Conservation (phyloP, 2,888 invertebrate species). For the Idaea biselata region DNA sequence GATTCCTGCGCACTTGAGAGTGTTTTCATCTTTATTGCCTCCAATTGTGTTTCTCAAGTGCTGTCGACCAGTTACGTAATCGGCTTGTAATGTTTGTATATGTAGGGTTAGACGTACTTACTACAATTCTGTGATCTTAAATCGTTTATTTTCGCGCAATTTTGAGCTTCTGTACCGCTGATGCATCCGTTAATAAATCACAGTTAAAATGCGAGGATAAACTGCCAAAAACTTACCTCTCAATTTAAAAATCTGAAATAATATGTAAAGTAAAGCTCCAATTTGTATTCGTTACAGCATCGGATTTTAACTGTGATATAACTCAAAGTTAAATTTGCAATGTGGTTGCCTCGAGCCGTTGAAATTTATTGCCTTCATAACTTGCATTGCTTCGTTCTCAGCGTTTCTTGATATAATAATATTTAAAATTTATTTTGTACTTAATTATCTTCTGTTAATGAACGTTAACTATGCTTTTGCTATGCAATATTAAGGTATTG, state of each 20-base stretch:
- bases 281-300: constrained; percentile 1
- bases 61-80: constrained; percentile 60
- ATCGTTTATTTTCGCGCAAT: not conserved
- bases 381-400: constrained; percentile 30
- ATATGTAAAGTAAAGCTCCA: not conserved
- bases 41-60: constrained; percentile 67
- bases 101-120: constrained; percentile 61
- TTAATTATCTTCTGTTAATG: not conserved
- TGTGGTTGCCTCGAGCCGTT: constrained; percentile 36
- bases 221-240: not conserved
- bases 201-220: not conserved
- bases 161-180: not conserved
- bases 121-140: constrained; percentile 18
- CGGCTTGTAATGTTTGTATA: constrained; percentile 52
- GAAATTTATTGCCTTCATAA: constrained; percentile 43
- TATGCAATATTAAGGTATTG: not conserved
- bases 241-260: not conserved
- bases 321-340: constrained; percentile 32
- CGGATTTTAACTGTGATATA: constrained; percentile 8
- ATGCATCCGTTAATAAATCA: not conserved
- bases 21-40: constrained; percentile 69
- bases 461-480: not conserved
- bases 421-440: not conserved
- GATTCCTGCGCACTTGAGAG: constrained; percentile 59
- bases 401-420: constrained; percentile 16